Percentiles rank a stretch among this genome's conserved stretches.
phyloP scores from a whole-genome alignment of 92 coral and sea anemone species.

The Epizoanthus illoricatus region DNA sequence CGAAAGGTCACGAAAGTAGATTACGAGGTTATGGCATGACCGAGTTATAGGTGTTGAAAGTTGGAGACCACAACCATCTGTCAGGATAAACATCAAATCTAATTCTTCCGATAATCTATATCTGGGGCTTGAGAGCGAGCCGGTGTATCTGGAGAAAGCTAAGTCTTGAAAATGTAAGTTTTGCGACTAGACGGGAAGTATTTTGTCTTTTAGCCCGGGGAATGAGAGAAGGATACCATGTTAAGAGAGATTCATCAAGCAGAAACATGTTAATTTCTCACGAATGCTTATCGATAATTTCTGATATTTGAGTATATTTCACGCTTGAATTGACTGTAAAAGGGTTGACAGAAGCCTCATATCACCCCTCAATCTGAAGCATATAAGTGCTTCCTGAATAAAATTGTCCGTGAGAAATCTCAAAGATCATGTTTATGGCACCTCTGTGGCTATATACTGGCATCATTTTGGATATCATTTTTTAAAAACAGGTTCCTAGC shows the following conservation, averaged over 20 bases:
- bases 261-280: slow-evolving; percentile 17
- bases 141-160: background rate
- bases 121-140: background rate
- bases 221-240: slow-evolving; percentile 15
- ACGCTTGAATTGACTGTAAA: slow-evolving; percentile 24
- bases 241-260: slow-evolving; percentile 8
- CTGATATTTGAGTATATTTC: background rate
- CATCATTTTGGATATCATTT: no score
- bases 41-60: slow-evolving; percentile 36
- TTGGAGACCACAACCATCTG: slow-evolving; percentile 38
- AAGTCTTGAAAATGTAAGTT: slow-evolving; percentile 19
- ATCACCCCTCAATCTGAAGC: slow-evolving; percentile 31
- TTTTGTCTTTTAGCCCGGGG: slow-evolving; percentile 4
- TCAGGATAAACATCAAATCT: slow-evolving; percentile 33
- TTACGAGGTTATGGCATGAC: slow-evolving; percentile 19
- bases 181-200: slow-evolving; percentile 46
- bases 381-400: slow-evolving; percentile 33
- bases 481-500: no score
- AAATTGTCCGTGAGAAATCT: slow-evolving; percentile 41
- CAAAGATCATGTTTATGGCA: slow-evolving; percentile 35
- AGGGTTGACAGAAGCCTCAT: slow-evolving; percentile 3
- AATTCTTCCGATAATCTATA: slow-evolving; percentile 29
- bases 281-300: slow-evolving; percentile 15
- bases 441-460: slow-evolving; percentile 7
- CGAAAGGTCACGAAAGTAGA: slow-evolving; percentile 35